Evolutionary conservation across 2,113 vertebrate species (phyloP).

Genomic region (Melospiza melodia): DNA sequence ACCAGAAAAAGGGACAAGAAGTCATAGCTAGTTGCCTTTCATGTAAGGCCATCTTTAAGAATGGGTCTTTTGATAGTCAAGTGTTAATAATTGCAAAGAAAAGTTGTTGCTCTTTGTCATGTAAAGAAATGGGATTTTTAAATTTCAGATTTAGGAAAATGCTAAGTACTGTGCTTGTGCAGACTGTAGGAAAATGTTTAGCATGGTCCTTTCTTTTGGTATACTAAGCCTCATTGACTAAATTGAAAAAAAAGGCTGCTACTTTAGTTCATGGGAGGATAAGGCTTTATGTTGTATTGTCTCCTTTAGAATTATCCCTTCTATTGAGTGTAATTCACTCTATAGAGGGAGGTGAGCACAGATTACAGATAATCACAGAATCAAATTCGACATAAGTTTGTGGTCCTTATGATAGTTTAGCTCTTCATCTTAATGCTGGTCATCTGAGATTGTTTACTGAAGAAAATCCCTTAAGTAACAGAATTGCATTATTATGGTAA

Average conservation of each 20-base stretch:
- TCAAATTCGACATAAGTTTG: conserved; percentile 36
- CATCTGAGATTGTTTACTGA: conserved; percentile 25
- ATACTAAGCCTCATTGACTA: conserved; percentile 49
- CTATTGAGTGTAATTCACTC: conserved; percentile 25
- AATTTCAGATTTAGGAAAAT: conserved; percentile 33
- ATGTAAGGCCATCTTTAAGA: conserved; percentile 36
- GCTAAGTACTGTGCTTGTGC: conserved; percentile 14
- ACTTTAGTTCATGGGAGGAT: conserved; percentile 19
- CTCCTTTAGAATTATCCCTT: conserved; percentile 57
- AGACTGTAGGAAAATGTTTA: conserved; percentile 56
- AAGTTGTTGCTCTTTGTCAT: conserved; percentile 29
- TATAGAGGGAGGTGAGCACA: conserved; percentile 43
- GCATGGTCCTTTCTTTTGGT: conserved; percentile 23
- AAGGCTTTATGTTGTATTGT: conserved; percentile 66
- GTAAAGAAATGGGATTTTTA: conserved; percentile 43
- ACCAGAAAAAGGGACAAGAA: neutral
- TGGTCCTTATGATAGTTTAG: conserved; percentile 47
- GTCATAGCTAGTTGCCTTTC: conserved; percentile 3
- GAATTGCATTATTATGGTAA: conserved; percentile 52
- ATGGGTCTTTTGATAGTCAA: conserved; percentile 20
- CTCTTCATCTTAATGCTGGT: conserved; percentile 39
- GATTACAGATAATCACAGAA: conserved; percentile 47
- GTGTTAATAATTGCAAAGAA: conserved; percentile 37
- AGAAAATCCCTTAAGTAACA: conserved; percentile 28
- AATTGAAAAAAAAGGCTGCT: conserved; percentile 49